These are phyloP conservation scores for Hippocampus kuda DNA, from an alignment of 2,797 vertebrate genomes.

Conservation along the genomic window DNA sequence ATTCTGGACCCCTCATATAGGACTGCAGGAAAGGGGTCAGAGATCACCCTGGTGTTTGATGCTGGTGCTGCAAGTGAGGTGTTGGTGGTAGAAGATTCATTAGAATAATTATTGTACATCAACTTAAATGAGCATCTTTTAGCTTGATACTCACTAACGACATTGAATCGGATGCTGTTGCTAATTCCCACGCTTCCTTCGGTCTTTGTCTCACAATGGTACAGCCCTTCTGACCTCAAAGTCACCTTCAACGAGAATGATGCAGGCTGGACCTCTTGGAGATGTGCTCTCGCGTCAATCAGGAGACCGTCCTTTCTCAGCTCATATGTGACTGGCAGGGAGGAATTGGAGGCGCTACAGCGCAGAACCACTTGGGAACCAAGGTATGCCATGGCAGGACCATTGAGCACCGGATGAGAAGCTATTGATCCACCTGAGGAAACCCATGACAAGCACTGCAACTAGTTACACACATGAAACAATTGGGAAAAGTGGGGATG, in stretches of 20 bases:
- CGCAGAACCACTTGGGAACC: slow-evolving; percentile 34
- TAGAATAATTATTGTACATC: background rate
- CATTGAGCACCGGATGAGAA: slow-evolving; percentile 41
- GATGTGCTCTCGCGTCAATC: background rate
- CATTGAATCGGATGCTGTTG: slow-evolving; percentile 49
- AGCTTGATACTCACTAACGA: slow-evolving; percentile 62
- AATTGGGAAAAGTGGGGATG: background rate
- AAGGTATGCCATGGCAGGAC: slow-evolving; percentile 58
- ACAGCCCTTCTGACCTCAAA: slow-evolving; percentile 40
- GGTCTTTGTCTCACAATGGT: slow-evolving; percentile 47
- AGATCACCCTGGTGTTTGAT: slow-evolving; percentile 40
- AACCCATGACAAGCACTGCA: background rate
- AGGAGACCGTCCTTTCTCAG: slow-evolving; percentile 33
- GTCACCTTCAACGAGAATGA: slow-evolving; percentile 40
- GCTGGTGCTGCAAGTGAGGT: slow-evolving; percentile 45
- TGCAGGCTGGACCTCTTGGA: slow-evolving; percentile 8
- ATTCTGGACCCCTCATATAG: slow-evolving; percentile 53
- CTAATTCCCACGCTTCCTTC: slow-evolving; percentile 34
- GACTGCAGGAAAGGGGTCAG: slow-evolving; percentile 52
- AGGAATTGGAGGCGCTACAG: slow-evolving; percentile 31
- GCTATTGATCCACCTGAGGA: slow-evolving; percentile 35
- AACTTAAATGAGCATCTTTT: background rate
- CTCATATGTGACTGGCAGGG: slow-evolving; percentile 41
- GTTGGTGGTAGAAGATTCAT: background rate
- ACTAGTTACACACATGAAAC: slow-evolving; percentile 2